Evolutionary conservation across 2,888 invertebrate genomes (phyloP).

Genomic region (Aporophyla lueneburgensis): DNA sequence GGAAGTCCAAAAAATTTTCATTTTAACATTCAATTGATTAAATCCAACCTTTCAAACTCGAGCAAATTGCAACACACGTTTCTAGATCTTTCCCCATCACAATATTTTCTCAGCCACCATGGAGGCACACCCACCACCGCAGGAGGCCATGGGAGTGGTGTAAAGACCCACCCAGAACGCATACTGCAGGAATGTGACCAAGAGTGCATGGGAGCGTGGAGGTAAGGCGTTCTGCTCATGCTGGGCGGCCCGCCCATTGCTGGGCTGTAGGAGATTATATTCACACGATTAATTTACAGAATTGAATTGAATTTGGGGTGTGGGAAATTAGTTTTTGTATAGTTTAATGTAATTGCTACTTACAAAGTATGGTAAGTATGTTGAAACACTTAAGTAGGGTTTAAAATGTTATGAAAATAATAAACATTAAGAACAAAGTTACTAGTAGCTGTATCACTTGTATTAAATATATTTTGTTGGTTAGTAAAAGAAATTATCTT

Average conservation of each 20-base stretch:
- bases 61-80: not conserved
- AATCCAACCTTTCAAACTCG: not conserved
- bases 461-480: not conserved
- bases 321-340: slow-evolving; percentile 37
- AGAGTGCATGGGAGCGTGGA: slow-evolving; percentile 49
- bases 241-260: slow-evolving; percentile 77
- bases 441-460: not conserved
- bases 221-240: slow-evolving; percentile 70
- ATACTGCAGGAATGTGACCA: slow-evolving; percentile 40
- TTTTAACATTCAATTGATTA: not conserved
- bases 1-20: not conserved
- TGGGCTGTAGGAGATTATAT: slow-evolving; percentile 47
- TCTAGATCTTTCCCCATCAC: slow-evolving; percentile 21
- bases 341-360: slow-evolving; percentile 23
- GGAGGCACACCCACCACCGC: slow-evolving; percentile 63
- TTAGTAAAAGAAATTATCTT: not conserved
- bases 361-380: not conserved
- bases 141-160: slow-evolving; percentile 60
- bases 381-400: not conserved
- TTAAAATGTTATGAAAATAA: not conserved
- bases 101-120: slow-evolving; percentile 47
- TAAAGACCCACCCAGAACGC: slow-evolving; percentile 26
- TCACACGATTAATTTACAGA: slow-evolving; percentile 65
- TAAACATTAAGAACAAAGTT: no score
- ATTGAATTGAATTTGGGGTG: slow-evolving; percentile 12